A percentile compares a stretch with the other conserved stretches of the same genome.
Evolutionary conservation across 2,888 invertebrate genomes (phyloP).

Genomic region (Alloscopus bannaensis): DNA sequence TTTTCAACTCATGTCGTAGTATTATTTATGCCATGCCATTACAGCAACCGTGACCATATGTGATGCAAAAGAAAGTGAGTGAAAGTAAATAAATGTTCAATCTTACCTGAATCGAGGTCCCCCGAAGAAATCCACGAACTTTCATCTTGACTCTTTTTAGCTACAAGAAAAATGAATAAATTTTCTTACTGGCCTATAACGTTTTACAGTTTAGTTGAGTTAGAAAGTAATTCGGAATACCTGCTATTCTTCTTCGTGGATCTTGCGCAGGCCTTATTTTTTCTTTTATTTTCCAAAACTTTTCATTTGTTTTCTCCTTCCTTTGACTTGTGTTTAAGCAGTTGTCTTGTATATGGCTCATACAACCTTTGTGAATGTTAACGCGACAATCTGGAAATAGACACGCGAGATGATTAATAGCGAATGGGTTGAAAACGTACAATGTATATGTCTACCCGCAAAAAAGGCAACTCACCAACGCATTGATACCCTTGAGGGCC

Average conservation of each 20-base stretch:
- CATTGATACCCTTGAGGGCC: conserved; percentile 98
- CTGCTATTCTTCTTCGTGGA: conserved; percentile 74
- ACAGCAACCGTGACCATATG: conserved; percentile 38
- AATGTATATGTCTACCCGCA: neutral
- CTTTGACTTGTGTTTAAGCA: conserved; percentile 81
- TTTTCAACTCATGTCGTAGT: too few species aligned
- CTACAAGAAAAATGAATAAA: conserved; percentile 17
- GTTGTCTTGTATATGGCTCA: conserved; percentile 85
- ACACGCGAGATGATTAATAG: neutral
- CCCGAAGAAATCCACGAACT: conserved; percentile 57
- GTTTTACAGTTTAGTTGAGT: too few species aligned
- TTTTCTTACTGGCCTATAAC: too few species aligned
- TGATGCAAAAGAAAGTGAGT: neutral
- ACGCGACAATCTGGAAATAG: conserved; percentile 85
- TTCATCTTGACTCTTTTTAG: conserved; percentile 54
- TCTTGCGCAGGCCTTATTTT: conserved; percentile 78
- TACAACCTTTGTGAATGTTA: conserved; percentile 90
- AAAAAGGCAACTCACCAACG: conserved; percentile 81
- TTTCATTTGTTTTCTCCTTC: conserved; percentile 81
- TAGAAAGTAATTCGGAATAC: conserved; percentile 19
- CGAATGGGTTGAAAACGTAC: conserved; percentile 74
- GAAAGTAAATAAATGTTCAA: conserved; percentile 13
- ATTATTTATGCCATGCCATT: too few species aligned
- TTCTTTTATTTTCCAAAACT: conserved; percentile 86
- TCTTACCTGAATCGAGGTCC: conserved; percentile 64